A percentile compares a stretch with the other conserved stretches of the same genome.
phyloP scores from a whole-genome alignment of 53 echinoderm and acorn worm species.

The Glandiceps talaboti region DNA sequence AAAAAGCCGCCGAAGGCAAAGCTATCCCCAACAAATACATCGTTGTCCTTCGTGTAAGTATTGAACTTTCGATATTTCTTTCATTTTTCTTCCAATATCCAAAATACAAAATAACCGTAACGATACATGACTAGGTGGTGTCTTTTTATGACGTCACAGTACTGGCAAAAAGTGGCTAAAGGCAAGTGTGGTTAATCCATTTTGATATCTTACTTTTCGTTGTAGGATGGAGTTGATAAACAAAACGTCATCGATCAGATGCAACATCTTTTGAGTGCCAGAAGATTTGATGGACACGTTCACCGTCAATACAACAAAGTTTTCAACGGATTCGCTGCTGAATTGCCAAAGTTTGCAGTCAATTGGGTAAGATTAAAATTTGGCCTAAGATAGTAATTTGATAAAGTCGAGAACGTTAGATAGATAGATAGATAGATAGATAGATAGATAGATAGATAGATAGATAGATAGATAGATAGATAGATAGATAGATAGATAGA shows the following conservation, averaged over 20 bases:
- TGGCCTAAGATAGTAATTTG: no score
- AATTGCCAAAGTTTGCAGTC: background rate
- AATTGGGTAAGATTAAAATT: slow-evolving; percentile 8
- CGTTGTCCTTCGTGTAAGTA: background rate
- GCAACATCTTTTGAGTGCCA: slow-evolving; percentile 1
- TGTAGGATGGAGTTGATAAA: slow-evolving; percentile 30
- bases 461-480: slow-evolving; percentile 4
- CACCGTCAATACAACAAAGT: background rate
- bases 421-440: background rate
- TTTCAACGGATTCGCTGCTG: slow-evolving; percentile 10
- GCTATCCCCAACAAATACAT: background rate
- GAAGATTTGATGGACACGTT: background rate
- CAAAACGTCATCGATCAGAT: slow-evolving; percentile 34
- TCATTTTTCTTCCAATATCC: background rate
- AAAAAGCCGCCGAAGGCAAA: background rate
- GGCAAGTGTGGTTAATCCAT: background rate
- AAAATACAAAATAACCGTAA: no score
- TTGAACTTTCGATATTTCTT: no score
- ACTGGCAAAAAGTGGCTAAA: no score
- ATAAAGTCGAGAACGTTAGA: no score
- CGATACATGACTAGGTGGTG: no score
- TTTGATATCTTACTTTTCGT: slow-evolving; percentile 2
- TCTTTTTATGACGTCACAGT: no score
- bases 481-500: background rate
- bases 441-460: background rate